Evolutionary conservation across 2,113 vertebrate species (phyloP), one percentile per base, ranked within the genome.

Genomic region (Toxotes jaculatrix): DNA sequence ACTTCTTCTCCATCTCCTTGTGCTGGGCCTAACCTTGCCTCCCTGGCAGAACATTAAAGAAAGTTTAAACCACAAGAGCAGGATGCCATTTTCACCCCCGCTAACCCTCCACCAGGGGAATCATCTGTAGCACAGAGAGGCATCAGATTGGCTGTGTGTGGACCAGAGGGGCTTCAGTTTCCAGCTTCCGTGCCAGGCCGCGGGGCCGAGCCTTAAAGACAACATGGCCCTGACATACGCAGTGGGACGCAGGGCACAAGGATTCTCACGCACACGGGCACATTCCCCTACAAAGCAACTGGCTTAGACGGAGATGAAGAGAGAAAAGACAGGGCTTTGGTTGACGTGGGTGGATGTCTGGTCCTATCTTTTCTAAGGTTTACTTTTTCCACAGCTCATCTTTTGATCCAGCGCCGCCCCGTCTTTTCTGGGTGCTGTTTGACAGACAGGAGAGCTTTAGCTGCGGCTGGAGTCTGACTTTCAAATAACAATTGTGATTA

Each of bases 81-180:
- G 87, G 84, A 87, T 91, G 79, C 82, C 88, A 80, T 91, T 90
- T 86, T 85, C 86, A 85, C 87, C 86, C 88, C 84, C 45, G 11
- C 91, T 84, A 74, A 77, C 84, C 85, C 86, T 80, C 77, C 73
- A 63, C 68, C 34, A 4, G 64, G 82, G 83, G 77, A 90, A 47
- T 84, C 79, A 72, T 89, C 84, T 80, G 76, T 43, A 72, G 78
- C 68, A 67, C 67, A 74, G 79, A 79, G 74, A 84, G 78, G 91
- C 81, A 86, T 90, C 87, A 89, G 89, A 91, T 88, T 89, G 90
- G 79, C 86, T 10, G 80, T 45, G 78, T 31, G 82, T 72, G 80
- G 87, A 88, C 77, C 77, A 4, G 83, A 27, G 87, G 87, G 86
- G 88, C 77, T 81, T 81, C 60, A 67, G 90, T 93, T 91, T 90